Evolutionary conservation across 1,140 invertebrate species (phyloP).

Genomic region (Drosophila leontia): DNA sequence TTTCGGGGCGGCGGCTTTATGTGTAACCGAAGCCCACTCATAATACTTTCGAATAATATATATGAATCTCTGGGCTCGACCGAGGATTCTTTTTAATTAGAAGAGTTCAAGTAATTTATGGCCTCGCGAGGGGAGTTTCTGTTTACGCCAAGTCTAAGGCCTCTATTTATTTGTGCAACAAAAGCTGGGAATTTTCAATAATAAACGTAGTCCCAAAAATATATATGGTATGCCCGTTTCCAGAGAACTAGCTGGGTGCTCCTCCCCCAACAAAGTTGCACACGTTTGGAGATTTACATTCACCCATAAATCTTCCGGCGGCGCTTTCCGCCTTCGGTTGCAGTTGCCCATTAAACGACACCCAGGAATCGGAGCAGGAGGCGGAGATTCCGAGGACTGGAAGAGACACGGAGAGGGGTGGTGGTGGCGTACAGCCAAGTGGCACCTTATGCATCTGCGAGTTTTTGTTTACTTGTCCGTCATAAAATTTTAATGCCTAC

Average conservation of each 20-base stretch:
- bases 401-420: neutral
- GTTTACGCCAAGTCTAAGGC: constrained; percentile 40
- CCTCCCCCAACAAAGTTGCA: constrained; percentile 48
- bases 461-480: constrained; percentile 72
- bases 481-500: constrained; percentile 81
- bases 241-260: constrained; percentile 8
- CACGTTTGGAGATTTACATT: constrained; percentile 67
- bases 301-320: constrained; percentile 69
- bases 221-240: constrained; percentile 47
- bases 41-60: constrained; percentile 51
- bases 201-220: constrained; percentile 52
- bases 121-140: constrained; percentile 15
- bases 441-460: constrained; percentile 31
- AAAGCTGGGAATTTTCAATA: constrained; percentile 52
- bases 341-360: constrained; percentile 77
- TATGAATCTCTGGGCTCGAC: constrained; percentile 38
- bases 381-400: constrained; percentile 1
- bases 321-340: constrained; percentile 59
- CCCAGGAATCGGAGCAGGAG: constrained; percentile 62
- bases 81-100: constrained; percentile 72
- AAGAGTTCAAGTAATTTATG: constrained; percentile 68
- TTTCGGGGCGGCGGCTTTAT: constrained; percentile 47
- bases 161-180: constrained; percentile 53
- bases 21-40: constrained; percentile 57
- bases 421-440: constrained; percentile 57